Evolutionary conservation across 2,797 vertebrate genomes (phyloP).

Genomic region (Hypotaenidia philippensis): DNA sequence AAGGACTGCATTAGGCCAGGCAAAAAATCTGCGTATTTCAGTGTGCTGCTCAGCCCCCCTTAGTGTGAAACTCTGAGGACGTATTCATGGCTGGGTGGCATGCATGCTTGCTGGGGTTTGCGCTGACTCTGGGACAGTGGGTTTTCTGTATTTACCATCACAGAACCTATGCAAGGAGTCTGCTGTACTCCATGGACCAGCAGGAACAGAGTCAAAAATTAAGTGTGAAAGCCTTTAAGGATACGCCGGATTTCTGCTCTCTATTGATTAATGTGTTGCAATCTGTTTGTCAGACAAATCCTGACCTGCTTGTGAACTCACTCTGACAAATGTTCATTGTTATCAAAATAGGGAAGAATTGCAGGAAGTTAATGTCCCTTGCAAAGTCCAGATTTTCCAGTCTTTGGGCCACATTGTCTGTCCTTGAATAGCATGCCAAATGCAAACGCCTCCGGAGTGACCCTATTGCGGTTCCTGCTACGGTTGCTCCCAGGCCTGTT

Average conservation of each 20-base stretch:
- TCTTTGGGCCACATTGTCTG: background rate
- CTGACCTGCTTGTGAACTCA: background rate
- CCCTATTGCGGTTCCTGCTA: background rate
- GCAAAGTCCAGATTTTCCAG: conserved; percentile 36
- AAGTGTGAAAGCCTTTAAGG: background rate
- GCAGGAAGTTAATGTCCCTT: conserved; percentile 37
- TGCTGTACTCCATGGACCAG: background rate
- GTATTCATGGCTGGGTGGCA: background rate
- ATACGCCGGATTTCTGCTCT: background rate
- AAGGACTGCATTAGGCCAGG: background rate
- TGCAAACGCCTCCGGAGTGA: background rate
- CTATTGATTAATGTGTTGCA: background rate
- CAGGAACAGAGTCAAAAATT: background rate
- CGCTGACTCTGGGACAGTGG: background rate
- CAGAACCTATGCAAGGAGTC: background rate
- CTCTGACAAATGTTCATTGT: conserved; percentile 6
- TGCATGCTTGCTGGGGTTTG: background rate
- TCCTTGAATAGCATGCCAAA: background rate
- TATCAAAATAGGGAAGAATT: background rate
- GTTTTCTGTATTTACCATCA: background rate
- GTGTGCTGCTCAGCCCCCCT: background rate
- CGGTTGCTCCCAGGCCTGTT: background rate
- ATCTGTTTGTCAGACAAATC: background rate
- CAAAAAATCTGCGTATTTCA: rapidly evolving
- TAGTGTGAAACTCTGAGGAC: background rate